phyloP scores from a whole-genome alignment of 2,113 vertebrate genomes.

The Percopsis transmontana region DNA sequence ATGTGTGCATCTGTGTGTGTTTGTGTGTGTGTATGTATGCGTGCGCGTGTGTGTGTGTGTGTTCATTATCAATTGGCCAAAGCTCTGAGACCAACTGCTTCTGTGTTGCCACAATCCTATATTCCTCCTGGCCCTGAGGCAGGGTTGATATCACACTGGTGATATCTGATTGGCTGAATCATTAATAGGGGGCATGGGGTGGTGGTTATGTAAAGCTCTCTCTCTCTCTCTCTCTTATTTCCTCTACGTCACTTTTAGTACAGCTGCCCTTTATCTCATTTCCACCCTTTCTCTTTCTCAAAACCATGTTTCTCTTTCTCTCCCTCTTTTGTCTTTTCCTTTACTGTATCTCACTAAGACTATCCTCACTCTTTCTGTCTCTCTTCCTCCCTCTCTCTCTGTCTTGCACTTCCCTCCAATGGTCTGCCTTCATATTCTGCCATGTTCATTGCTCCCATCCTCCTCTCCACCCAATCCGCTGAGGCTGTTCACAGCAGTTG shows the following conservation, averaged over 20 bases:
- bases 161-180: constrained; percentile 49
- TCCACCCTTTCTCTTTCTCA: neutral
- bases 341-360: neutral
- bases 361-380: neutral
- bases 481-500: too few relatives aligned
- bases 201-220: neutral
- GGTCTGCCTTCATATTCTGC: too few relatives aligned
- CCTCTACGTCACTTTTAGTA: neutral
- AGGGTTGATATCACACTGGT: too few relatives aligned
- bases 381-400: neutral
- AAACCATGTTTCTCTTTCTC: neutral
- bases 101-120: constrained; percentile 39
- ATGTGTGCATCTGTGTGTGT: constrained; percentile 28
- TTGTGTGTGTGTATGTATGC: neutral
- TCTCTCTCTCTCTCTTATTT: neutral
- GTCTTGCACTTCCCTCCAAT: too few relatives aligned
- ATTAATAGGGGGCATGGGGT: constrained; percentile 16
- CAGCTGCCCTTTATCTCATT: neutral
- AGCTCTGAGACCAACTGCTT: constrained; percentile 44
- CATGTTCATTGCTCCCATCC: neutral
- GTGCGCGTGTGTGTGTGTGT: constrained; percentile 2
- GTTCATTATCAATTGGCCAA: constrained; percentile 34
- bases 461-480: constrained; percentile 9
- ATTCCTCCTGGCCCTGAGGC: constrained; percentile 45
- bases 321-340: neutral